Base-by-base conservation (phyloP, 2,888 invertebrate genomes). In the Harpalus rubripes region DNA sequence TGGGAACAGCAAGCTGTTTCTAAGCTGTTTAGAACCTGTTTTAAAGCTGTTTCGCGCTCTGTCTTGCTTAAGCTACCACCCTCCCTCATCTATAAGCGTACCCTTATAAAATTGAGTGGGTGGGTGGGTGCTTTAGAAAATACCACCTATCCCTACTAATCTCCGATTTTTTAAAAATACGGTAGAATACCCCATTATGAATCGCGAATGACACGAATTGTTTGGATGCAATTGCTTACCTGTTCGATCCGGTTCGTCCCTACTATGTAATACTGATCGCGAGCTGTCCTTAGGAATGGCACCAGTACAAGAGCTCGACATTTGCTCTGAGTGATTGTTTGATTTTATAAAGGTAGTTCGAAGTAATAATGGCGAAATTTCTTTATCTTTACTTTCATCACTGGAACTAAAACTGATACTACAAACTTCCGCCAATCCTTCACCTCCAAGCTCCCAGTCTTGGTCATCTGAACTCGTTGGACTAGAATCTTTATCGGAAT, bases 401-500 rank as follows among this genome's bases (percentile, higher is more conserved):
- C 93, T 93, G 44, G 92, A 92, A 87, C 92, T 92, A 82, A 92
- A 90, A 84, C 92, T 92, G 87, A 92, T 91, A 88, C 92, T 92
- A 87, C 92, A 92, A 85, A 93, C 93, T 85, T 94, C 94, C 0
- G 94, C 95, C 93, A 95, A 93, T 0, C 95, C 94, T 88, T 95
- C 95, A 0, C 95, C 95, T 0, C 93, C 95, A 86, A 92, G 91
- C 1, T 92, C 92, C 91, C 93, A 93, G 86, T 93, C 92, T 58
- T 93, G 92, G 87, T 93, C 93, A 85, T 93, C 93, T 1, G 92
- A 92, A 6, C 91, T 91, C 1, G 92, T 91, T 1, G 92, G 91
- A 87, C 92, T 92, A 15, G 89, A 89, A 80, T 89, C 89, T 61
- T 61, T 72, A 39, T 68, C 72, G 74, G 81, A 80, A 81, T 65